Base-by-base conservation (phyloP, 2,797 vertebrate species). In the Lindbergichthys nudifrons region DNA sequence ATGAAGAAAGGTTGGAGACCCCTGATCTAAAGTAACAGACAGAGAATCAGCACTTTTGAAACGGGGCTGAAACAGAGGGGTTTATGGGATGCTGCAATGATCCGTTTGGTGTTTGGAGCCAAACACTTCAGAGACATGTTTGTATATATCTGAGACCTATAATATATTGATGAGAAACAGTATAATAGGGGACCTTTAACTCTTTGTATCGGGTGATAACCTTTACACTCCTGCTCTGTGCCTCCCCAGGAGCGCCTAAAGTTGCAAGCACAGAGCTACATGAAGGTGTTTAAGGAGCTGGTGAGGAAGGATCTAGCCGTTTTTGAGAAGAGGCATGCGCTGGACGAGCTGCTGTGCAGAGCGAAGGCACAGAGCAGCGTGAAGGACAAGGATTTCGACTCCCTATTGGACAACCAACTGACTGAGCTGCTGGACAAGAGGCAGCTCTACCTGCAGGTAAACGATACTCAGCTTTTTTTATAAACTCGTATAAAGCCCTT, bases 291-390 rank as follows among this genome's bases (percentile, higher is more conserved):
- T 30, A 74, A 92, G 77, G 65, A 69, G 13, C 8, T 92, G 70
- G 50, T 91, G 19, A 75, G 77, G n/a, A 78, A 48, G 1, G 93
- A 95, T 13, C 13, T 93, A 50, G 78, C 72, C 0, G 18, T 86
- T 6, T 94, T 92, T n/a, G 90, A 92, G 72, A 92, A 94, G 82
- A 83, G 56, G 46, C 73, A 89, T 5, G 66, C 92, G 36, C 94
- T 94, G 61, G 93, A 95, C 4, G 39, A 94, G 21, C 88, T 95
- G 58, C 72, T 86, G 67, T 81, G 75, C 70, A 64, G 73, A 51
- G 73, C 19, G 0, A 73, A 80, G 45, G 71, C 75, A 0, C 79
- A 89, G 2, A 50, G 19, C 21, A 48, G 36, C 56, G 3, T 83
- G 1, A 54, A 75, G 3, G 80, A 87, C 0, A 51, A 75, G 1